Base-by-base conservation (phyloP, 2,888 invertebrate species). In the Melipona bicolor region DNA sequence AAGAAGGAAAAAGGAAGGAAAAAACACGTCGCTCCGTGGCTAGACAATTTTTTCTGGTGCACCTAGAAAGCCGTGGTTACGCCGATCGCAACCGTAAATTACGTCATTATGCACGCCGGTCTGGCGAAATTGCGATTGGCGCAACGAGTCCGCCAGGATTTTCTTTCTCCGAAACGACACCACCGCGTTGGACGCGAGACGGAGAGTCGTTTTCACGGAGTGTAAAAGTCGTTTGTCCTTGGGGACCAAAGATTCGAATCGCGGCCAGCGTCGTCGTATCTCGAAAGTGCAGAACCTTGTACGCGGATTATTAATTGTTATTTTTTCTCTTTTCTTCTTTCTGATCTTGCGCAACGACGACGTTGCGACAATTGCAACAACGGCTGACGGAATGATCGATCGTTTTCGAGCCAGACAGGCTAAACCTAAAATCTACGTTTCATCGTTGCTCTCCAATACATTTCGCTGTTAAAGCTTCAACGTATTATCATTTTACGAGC, bases 271-370 rank as follows among this genome's bases (percentile, higher is more conserved):
- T 68, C 54, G 52, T 61, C 52, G 65, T 65, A 49, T 54, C 43
- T 64, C 78, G 67, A 49, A 77, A 83, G 82, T 61, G 67, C 62
- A 13, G 65, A 81, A 80, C 78, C 82, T 78, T 78, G 85, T 80
- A 72, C 64, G 43, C 13, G 61, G 84, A 84, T 88, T 83, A 81
- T 77, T 88, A 88, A 88, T 87, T 88, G 81, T 83, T 83, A 68
- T 65, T 83, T 83, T 88, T 81, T 59, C 11, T 43, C 43, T 11
- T 43, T 9, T 43, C 43, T 43, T 43, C 9, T 43, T 9, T 43
- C 2, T 9, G 36, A 78, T 85, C 84, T 79, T 56, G 13, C 36
- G 64, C 79, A 76, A 76, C 52, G 59, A 64, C 64, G 59, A 67
- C 54, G 59, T 24, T 61, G 27, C 71, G 21, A 19, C n/a, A 62